Conservation (phyloP, 2,113 vertebrate genomes). For the Machaerirhynchus nigripectus region DNA sequence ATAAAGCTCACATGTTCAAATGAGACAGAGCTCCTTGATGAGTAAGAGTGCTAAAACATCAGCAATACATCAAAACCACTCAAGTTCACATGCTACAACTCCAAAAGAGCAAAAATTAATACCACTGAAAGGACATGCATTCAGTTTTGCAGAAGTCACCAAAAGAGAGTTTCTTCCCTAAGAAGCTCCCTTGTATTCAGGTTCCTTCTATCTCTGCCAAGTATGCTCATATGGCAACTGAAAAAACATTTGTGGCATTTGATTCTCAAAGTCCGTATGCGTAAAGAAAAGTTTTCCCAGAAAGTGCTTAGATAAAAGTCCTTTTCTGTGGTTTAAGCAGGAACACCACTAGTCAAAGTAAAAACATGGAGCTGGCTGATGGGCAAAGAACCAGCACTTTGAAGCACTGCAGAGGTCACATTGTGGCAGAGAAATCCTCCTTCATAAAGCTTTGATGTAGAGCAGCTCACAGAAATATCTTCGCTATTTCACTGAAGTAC, state of each 20-base stretch:
- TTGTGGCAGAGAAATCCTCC: not conserved
- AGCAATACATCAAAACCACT: not conserved
- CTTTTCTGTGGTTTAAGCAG: slow-evolving; percentile 20
- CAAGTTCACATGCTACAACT: not conserved
- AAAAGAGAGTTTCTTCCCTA: not conserved
- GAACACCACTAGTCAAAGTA: not conserved
- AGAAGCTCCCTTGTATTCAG: not conserved
- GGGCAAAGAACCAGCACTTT: not conserved
- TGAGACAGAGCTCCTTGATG: not conserved
- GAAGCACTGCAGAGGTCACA: slow-evolving; percentile 38
- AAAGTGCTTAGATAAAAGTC: not conserved
- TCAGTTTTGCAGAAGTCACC: not conserved
- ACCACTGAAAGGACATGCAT: not conserved
- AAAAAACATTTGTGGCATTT: slow-evolving; percentile 14
- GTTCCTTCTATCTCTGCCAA: not conserved
- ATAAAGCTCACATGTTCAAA: not conserved
- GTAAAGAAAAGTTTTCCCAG: not conserved
- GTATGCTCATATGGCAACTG: not conserved
- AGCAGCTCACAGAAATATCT: not conserved
- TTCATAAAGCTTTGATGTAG: slow-evolving; percentile 17
- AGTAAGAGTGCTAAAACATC: not conserved
- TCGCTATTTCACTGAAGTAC: not conserved
- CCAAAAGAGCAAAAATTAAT: not conserved
- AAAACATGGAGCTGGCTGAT: not conserved
- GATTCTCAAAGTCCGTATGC: not conserved